A percentile compares a stretch with the other conserved stretches of the same genome.
phyloP scores from a whole-genome alignment of 2,888 invertebrate species.

The Meandrusa payeni region DNA sequence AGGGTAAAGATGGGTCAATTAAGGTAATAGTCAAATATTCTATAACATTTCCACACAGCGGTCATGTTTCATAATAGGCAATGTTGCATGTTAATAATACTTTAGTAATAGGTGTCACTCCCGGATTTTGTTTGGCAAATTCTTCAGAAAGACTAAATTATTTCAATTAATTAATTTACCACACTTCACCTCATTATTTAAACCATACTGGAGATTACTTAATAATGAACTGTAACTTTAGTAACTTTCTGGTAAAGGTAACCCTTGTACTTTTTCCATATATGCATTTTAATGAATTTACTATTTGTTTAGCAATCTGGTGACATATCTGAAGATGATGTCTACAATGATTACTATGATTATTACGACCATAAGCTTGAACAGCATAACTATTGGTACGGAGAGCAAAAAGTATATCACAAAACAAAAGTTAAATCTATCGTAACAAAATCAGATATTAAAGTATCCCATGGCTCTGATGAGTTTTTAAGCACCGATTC shows the following conservation, averaged over 20 bases:
- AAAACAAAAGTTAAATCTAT: slow-evolving; percentile 56
- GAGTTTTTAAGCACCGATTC: slow-evolving; percentile 65
- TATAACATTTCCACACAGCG: too few species aligned
- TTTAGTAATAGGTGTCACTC: too few species aligned
- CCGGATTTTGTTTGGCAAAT: too few species aligned
- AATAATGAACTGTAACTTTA: too few species aligned
- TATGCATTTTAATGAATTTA: background rate
- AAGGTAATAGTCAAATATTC: slow-evolving; percentile 46
- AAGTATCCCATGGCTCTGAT: slow-evolving; percentile 54
- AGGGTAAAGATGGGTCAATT: slow-evolving; percentile 62
- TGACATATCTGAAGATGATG: slow-evolving; percentile 67
- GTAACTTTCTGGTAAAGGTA: too few species aligned
- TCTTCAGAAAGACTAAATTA: too few species aligned
- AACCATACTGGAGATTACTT: too few species aligned
- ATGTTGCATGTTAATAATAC: background rate
- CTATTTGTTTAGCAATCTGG: slow-evolving; percentile 52
- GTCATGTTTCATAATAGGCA: background rate
- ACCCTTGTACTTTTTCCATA: too few species aligned
- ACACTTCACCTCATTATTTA: too few species aligned
- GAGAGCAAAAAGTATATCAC: slow-evolving; percentile 65
- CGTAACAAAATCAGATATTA: slow-evolving; percentile 43
- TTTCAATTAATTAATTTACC: too few species aligned
- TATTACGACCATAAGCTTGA: slow-evolving; percentile 40
- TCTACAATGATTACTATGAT: slow-evolving; percentile 45
- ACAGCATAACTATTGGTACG: slow-evolving; percentile 52